Conservation (phyloP, 2,797 vertebrate species). For the Podarcis lilfordi region DNA sequence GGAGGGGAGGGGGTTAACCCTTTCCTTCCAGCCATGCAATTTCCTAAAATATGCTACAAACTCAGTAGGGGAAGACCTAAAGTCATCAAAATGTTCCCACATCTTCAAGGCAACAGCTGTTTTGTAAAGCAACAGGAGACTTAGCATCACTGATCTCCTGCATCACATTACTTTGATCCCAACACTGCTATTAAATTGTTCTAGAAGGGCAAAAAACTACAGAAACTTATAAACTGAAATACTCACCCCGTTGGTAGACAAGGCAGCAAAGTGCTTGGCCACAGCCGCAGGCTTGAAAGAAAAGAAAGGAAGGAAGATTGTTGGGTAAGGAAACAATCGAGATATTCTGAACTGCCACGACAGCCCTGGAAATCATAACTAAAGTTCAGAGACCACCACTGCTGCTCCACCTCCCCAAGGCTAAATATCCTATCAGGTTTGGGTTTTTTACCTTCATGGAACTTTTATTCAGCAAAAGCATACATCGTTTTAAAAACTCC, state of each 20-base stretch:
- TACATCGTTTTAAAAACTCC: too few relatives aligned
- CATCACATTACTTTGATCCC: background rate
- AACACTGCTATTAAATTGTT: too few relatives aligned
- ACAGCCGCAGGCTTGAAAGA: conserved; percentile 81
- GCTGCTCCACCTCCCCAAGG: too few relatives aligned
- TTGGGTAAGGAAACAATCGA: conserved; percentile 14
- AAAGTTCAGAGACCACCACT: background rate
- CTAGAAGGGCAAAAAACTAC: too few relatives aligned
- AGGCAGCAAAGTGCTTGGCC: conserved; percentile 95
- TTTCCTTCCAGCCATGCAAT: background rate
- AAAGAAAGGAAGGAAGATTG: conserved; percentile 1
- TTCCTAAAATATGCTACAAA: background rate
- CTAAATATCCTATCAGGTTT: too few relatives aligned
- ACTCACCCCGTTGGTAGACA: conserved; percentile 96
- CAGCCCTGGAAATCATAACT: too few relatives aligned
- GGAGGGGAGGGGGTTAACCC: background rate
- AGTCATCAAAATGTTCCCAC: background rate
- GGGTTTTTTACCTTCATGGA: too few relatives aligned
- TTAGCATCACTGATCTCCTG: background rate
- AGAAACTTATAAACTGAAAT: background rate
- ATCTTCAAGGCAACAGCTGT: background rate
- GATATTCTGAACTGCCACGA: background rate
- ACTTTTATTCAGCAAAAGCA: too few relatives aligned
- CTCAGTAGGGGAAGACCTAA: too few relatives aligned
- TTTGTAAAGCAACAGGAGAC: background rate